Evolutionary conservation across 2,888 invertebrate species (phyloP), one percentile per base, ranked within the genome.

Genomic region (Patella pellucida): DNA sequence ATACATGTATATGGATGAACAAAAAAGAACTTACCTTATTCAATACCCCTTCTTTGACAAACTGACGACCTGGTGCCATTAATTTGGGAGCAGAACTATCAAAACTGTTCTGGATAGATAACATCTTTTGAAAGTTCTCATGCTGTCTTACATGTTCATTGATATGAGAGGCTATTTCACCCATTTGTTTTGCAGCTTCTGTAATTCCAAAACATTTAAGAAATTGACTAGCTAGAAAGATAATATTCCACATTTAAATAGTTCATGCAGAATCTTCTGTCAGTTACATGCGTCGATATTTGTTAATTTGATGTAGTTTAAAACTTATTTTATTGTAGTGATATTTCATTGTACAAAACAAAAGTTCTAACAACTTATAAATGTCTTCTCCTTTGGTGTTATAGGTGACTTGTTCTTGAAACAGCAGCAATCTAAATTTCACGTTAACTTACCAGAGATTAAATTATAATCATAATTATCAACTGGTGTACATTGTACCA

Each of bases 121-220:
- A 89, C 83, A 95, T 92, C 84, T 93, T 92, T 88, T 94, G 94
- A 72, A 94, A 93, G 83, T 94, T 94, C 88, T 95, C 95, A 86
- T 95, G 94, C 83, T 95, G 94, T 78, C 94, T 93, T 4, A 95
- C 93, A 72, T 94, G 92, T n/a, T 93, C 92, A 85, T 95, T 94
- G 71, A 95, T 95, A 85, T 95, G 95, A 4, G 92, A 91, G 1
- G 95, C 95, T 16, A 94, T 94, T 79, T 92, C 93, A 86, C 94
- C 94, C 27, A 95, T 93, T 89, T 94, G 93, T 78, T 92, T 92
- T 19, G 95, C 91, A 1, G 95, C 94, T 79, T 93, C 95, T 94
- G 86, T 1, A 83, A 75, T 62, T 27, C 68, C 73, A 15, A 62
- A 15, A 9, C 9, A 41, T 41, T 9, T 41, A 41, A 41, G 41